Base-by-base conservation (phyloP, 2,888 invertebrate species). In the Andricus quercusramuli region DNA sequence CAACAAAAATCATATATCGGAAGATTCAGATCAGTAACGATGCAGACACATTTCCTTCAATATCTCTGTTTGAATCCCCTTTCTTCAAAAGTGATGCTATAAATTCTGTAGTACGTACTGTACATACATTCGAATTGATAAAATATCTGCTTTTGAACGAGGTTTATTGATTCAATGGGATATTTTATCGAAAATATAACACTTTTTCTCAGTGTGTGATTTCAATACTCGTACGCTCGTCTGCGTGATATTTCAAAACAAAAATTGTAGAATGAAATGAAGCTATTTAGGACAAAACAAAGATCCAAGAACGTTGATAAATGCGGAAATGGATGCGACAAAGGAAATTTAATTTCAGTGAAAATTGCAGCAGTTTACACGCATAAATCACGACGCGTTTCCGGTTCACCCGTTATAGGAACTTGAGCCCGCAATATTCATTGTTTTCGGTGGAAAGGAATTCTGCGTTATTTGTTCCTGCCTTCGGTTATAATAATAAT, bases 401-500 rank as follows among this genome's bases (percentile, higher is more conserved):
- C 47, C 25, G 25, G 68, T 47, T 68, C 56, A 56, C 32, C 51
- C 74, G 51, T 74, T 70, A 47, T 70, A 70, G 25, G 29, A n/a
- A 51, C 47, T 47, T 70, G 8, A 70, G 47, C 25, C 8, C 3
- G 68, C 20, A 29, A 47, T 70, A 70, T 70, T 83, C 78, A 83
- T 83, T 84, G 84, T 84, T 83, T 84, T 80, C 78, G 78, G 68
- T 78, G 51, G 70, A 62, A 80, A 70, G 82, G 80, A 78, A 84
- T 82, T 84, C 79, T 68, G 77, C 79, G 66, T 79, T 82, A 83
- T 83, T 83, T 81, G 78, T 79, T 83, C 79, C 80, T 77, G 37
- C 47, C 62, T 81, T 82, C 77, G 79, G 76, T 47, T 80, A 84
- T 83, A 84, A 84, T 84, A 84, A 83, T 84, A 83, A 84, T 83